Evolutionary conservation across 2,797 vertebrate species (phyloP), one percentile per base, ranked within the genome.

Genomic region (Emys orbicularis): DNA sequence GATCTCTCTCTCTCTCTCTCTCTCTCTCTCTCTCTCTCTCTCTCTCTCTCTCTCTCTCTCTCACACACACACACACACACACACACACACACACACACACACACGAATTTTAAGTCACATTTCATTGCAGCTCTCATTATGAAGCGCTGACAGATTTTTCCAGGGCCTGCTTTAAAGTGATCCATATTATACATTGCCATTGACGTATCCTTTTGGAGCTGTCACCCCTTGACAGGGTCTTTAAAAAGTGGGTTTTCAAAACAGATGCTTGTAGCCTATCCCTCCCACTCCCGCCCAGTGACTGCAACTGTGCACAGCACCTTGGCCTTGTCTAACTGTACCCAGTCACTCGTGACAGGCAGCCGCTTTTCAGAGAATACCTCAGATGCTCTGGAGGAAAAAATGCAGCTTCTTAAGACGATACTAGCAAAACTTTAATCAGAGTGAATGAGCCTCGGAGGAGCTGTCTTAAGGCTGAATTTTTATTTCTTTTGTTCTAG

Each of bases 401-500:
- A 88, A 56, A 65, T 31, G 13, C 6, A 37, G 57, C 31, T 93
- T 90, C 90, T 95, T 91, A 86, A 93, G 47, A 95, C 57, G 56
- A 56, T 47, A 87, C 56, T 21, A 92, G 41, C 50, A 50, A 91
- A 90, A 61, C 79, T 92, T 92, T 79, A 90, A 94, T 90, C 74
- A 76, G 88, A 72, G 34, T 19, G 5, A 95, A 84, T 12, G 57
- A 77, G 54, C 68, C 59, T 92, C 82, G 37, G 56, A 86, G 86
- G 81, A 93, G 52, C 27, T 31, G 76, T 19, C n/a, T 86, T 84
- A 82, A 86, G 81, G 56, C 41, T 92, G 74, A 87, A 81, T 84
- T 95, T 93, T 91, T 87, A 85, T 94, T 90, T 87, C 59, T 84
- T 95, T 94, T 87, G 52, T 92, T 87, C 90, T 88, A 88, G n/a